phyloP scores from a whole-genome alignment of 2,113 vertebrate genomes.

The Noctilio leporinus region DNA sequence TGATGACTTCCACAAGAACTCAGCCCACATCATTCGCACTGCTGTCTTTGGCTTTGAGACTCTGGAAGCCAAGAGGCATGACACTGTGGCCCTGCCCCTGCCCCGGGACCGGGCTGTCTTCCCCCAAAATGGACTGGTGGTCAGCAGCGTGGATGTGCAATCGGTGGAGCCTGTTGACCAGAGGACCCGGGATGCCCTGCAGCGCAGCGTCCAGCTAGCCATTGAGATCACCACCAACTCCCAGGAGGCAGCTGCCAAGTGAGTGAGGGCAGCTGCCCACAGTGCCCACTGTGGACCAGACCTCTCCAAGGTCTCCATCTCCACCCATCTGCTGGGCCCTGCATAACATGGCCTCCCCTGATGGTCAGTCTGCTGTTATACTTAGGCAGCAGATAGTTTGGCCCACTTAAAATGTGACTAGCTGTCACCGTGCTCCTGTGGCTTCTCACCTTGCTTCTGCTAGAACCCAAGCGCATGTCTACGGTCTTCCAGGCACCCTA shows the following conservation, averaged over 20 bases:
- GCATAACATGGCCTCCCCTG: background rate
- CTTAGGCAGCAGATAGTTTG: background rate
- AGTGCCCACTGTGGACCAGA: background rate
- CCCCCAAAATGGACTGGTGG: conserved; percentile 85
- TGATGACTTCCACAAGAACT: conserved; percentile 95
- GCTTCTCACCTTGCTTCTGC: background rate
- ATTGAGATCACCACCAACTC: conserved; percentile 96
- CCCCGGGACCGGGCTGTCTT: conserved; percentile 80
- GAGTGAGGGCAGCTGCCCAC: background rate
- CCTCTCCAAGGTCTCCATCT: background rate
- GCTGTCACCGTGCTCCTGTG: background rate
- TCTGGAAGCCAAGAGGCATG: conserved; percentile 63
- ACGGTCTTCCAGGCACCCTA: background rate
- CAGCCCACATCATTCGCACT: conserved; percentile 88
- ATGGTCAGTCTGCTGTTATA: background rate
- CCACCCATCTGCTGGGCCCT: background rate
- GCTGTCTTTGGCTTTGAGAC: conserved; percentile 89
- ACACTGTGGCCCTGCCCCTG: conserved; percentile 66
- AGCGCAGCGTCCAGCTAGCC: conserved; percentile 92
- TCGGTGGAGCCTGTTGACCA: conserved; percentile 93
- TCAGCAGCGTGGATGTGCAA: conserved; percentile 93
- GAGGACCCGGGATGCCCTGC: conserved; percentile 87
- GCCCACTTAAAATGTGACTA: background rate
- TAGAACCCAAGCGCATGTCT: background rate
- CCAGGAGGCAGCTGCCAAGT: conserved; percentile 91